Evolutionary conservation across 2,797 vertebrate species (phyloP).

Genomic region (Acanthopagrus latus): DNA sequence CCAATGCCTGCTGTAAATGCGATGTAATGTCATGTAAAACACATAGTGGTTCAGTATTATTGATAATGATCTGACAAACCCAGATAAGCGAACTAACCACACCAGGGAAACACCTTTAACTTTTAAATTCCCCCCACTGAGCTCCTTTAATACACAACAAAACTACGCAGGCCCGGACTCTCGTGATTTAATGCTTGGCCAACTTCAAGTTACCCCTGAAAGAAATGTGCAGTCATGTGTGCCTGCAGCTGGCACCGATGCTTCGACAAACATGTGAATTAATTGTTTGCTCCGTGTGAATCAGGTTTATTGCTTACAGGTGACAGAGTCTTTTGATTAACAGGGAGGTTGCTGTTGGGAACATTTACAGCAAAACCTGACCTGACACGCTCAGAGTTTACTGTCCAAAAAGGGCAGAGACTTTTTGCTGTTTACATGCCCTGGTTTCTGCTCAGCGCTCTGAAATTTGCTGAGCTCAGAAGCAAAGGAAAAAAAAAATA

Average conservation of each 20-base stretch:
- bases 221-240: slow-evolving; percentile 45
- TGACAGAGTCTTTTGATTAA: slow-evolving; percentile 21
- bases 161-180: background rate
- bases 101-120: background rate
- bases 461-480: slow-evolving; percentile 12
- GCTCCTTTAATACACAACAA: background rate
- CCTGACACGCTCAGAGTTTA: slow-evolving; percentile 8
- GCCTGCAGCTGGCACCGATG: slow-evolving; percentile 25
- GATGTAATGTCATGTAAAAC: background rate
- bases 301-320: slow-evolving; percentile 18
- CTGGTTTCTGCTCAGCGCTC: background rate
- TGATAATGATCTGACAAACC: background rate
- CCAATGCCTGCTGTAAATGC: no score
- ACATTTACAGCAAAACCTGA: background rate
- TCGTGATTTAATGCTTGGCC: slow-evolving; percentile 38
- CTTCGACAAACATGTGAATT: slow-evolving; percentile 21
- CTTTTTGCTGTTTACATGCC: slow-evolving; percentile 2
- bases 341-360: background rate
- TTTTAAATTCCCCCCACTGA: background rate
- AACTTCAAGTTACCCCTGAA: slow-evolving; percentile 32
- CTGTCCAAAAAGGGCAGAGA: background rate
- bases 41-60: background rate
- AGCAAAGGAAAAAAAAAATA: background rate
- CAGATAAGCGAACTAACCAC: background rate
- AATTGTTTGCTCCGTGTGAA: slow-evolving; percentile 12